Conservation (phyloP, 2,888 invertebrate genomes). For the Acleris sparsana region DNA sequence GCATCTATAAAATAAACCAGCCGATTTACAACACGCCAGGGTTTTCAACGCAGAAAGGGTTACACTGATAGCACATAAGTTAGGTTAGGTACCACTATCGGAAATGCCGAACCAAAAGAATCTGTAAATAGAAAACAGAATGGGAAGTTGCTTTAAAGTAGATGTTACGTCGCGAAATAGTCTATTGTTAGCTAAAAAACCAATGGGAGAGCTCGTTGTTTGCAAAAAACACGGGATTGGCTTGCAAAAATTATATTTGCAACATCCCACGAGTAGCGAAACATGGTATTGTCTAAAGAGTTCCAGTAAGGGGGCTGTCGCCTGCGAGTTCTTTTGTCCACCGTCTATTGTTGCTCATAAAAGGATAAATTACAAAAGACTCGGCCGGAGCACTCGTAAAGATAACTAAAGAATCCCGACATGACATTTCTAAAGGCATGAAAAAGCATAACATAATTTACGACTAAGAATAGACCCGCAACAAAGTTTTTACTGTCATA, state of each 20-base stretch:
- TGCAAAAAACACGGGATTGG: conserved; percentile 72
- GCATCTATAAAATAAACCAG: conserved; percentile 82
- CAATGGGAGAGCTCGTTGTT: conserved; percentile 61
- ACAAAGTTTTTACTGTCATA: conserved; percentile 48
- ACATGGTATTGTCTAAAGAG: conserved; percentile 62
- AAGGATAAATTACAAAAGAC: conserved; percentile 77
- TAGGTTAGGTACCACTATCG: conserved; percentile 54
- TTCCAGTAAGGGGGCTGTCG: conserved; percentile 58
- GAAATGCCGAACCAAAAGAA: conserved; percentile 51
- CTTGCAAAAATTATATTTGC: conserved; percentile 80
- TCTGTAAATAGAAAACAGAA: conserved; percentile 57
- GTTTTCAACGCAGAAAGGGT: conserved; percentile 73
- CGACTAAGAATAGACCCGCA: conserved; percentile 65
- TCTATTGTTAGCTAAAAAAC: conserved; percentile 66
- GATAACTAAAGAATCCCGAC: conserved; percentile 73
- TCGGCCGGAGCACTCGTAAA: conserved; percentile 71
- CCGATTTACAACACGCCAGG: conserved; percentile 78
- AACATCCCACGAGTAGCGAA: conserved; percentile 66
- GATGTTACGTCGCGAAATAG: conserved; percentile 52
- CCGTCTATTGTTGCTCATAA: conserved; percentile 71
- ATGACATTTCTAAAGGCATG: conserved; percentile 68
- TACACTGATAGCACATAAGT: conserved; percentile 73
- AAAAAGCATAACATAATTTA: conserved; percentile 77
- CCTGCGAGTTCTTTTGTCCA: conserved; percentile 67
- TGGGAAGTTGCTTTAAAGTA: conserved; percentile 49